Percentiles rank a stretch among this genome's conserved stretches.
phyloP scores from a whole-genome alignment of 2,888 invertebrate species.

The Archaeoteleia sp. region DNA sequence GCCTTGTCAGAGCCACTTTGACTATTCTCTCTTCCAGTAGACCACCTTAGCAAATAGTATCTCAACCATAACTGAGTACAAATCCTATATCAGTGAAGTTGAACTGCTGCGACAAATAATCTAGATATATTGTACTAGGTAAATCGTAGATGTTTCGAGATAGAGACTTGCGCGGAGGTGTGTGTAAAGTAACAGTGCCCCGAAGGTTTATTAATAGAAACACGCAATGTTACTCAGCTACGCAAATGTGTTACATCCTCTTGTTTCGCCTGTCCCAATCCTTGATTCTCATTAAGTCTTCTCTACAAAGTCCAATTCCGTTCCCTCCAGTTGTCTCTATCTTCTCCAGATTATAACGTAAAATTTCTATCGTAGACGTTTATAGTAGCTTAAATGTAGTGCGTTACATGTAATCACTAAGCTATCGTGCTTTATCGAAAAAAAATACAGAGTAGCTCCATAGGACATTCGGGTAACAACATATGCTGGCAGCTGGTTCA shows the following conservation, averaged over 20 bases:
- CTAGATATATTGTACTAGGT: constrained; percentile 52
- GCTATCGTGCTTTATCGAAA: constrained; percentile 70
- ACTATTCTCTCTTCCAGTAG: constrained; percentile 52
- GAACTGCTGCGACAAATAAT: constrained; percentile 58
- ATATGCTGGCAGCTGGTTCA: constrained; percentile 25
- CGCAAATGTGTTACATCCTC: constrained; percentile 17
- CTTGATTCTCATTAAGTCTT: constrained; percentile 29
- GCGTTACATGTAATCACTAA: constrained; percentile 71
- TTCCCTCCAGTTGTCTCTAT: constrained; percentile 47
- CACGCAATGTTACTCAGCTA: constrained; percentile 8
- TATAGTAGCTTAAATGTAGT: constrained; percentile 69
- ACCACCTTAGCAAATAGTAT: constrained; percentile 48
- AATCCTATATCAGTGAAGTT: constrained; percentile 52
- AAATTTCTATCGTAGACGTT: constrained; percentile 71
- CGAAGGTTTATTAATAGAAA: constrained; percentile 28
- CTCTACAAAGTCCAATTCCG: constrained; percentile 35
- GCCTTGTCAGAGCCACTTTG: constrained; percentile 55
- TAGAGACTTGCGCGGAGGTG: constrained; percentile 51
- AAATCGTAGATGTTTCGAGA: constrained; percentile 53
- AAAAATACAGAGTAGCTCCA: constrained; percentile 23
- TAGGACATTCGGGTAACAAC: constrained; percentile 28
- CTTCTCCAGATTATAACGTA: constrained; percentile 60
- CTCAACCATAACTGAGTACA: constrained; percentile 45
- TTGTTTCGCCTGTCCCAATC: constrained; percentile 14
- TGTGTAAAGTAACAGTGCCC: constrained; percentile 29